A percentile compares a stretch with the other conserved stretches of the same genome.
phyloP scores from a whole-genome alignment of 2,888 invertebrate species.

The Caenorhabditis sp. region DNA sequence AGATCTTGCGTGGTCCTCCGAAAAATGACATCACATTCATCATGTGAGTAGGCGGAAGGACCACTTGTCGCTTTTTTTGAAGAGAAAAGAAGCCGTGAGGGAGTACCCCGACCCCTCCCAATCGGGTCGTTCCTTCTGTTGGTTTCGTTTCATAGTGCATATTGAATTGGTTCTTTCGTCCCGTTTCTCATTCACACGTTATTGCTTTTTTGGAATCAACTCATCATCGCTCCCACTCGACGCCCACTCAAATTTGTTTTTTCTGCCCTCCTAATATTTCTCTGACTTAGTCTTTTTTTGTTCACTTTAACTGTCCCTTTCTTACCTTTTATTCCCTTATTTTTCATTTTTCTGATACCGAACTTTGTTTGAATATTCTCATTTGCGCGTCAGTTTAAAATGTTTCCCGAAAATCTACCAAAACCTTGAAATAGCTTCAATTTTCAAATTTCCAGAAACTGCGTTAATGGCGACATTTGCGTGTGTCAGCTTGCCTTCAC shows the following conservation, averaged over 20 bases:
- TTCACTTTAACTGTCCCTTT: too few species aligned
- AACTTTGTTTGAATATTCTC: background rate
- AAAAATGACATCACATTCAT: conserved; percentile 54
- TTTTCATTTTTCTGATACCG: background rate
- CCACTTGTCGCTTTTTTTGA: conserved; percentile 35
- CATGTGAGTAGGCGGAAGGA: conserved; percentile 60
- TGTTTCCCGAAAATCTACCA: background rate
- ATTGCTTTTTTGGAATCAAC: conserved; percentile 2
- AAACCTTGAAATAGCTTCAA: background rate
- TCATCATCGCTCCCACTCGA: background rate
- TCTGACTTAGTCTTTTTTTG: background rate
- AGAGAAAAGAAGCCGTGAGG: background rate
- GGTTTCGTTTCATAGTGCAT: background rate
- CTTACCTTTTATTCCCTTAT: background rate
- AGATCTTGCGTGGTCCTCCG: conserved; percentile 34
- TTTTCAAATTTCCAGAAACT: conserved; percentile 16
- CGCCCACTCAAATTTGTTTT: background rate
- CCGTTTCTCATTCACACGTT: background rate
- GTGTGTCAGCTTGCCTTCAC: conserved; percentile 30
- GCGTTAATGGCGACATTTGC: conserved; percentile 40
- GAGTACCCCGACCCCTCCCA: too few species aligned
- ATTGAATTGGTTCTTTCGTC: background rate
- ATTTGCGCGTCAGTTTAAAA: background rate
- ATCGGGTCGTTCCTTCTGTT: background rate
- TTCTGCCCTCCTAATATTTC: background rate